Percentiles rank a stretch among this genome's conserved stretches.
phyloP scores from a whole-genome alignment of 2,797 vertebrate species.

The Buceros bicornis region DNA sequence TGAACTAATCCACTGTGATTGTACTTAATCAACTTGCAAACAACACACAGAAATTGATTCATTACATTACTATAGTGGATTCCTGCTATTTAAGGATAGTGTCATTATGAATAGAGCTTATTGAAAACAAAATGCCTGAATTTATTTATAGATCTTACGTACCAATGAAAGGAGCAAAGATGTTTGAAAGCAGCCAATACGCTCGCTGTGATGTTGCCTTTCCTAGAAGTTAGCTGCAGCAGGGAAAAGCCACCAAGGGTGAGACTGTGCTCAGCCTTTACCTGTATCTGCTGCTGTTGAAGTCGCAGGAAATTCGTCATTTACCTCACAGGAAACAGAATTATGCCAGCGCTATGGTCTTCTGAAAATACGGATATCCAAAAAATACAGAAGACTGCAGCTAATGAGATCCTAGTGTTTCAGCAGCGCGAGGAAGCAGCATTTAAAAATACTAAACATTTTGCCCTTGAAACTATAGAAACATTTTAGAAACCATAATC shows the following conservation, averaged over 20 bases:
- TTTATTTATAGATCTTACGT: conserved; percentile 42
- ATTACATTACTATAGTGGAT: conserved; percentile 33
- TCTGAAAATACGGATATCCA: background rate
- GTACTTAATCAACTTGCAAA: conserved; percentile 59
- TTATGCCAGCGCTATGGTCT: background rate
- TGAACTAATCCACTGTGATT: conserved; percentile 64
- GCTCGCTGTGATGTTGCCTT: background rate
- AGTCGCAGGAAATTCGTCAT: background rate
- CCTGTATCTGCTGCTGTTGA: background rate
- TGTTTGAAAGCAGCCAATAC: background rate
- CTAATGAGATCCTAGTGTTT: background rate
- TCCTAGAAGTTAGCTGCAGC: background rate
- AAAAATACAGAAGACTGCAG: background rate
- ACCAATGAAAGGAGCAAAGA: conserved; percentile 25
- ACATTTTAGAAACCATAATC: background rate
- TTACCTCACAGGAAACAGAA: background rate
- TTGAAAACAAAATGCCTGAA: conserved; percentile 49
- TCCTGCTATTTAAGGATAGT: conserved; percentile 43
- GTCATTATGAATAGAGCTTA: conserved; percentile 52
- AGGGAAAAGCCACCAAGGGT: background rate
- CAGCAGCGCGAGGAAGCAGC: background rate
- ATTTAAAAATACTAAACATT: background rate
- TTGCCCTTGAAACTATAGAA: background rate
- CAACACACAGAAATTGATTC: conserved; percentile 60
- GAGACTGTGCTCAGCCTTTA: background rate